Evolutionary conservation across 1,140 invertebrate genomes (phyloP), one percentile per base, ranked within the genome.

Genomic region (Ips nitidus): DNA sequence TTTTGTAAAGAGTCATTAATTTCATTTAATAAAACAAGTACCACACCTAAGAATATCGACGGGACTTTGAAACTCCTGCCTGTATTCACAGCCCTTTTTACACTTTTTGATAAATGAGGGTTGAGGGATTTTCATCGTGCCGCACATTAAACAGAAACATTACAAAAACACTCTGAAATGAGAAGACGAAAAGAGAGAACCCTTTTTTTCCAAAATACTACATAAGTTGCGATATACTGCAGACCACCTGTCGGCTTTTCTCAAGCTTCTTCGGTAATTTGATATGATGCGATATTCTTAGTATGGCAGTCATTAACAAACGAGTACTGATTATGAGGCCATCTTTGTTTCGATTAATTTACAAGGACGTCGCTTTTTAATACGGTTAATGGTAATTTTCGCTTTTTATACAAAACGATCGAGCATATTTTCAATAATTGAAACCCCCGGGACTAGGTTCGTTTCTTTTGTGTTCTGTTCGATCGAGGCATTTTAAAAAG

Each of bases 401-500:
- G 22, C 0, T 22, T 22, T 22, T 22, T 22, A 22, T 22, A 22
- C 22, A 22, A 22, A 22, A 22, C 22, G 22, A 22, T 22, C 22
- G 22, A 22, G 22, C 22, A 22, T 22, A 0, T 22, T 22, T 22
- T 50, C 7, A 22, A 50, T 22, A 50, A 2, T 50, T 22, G 47
- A 22, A 22, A 22, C 22, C 22, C 22, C 22, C 22, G 22, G 22
- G 22, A 22, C 22, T 22, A 22, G 22, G 22, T 22, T 22, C 7
- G 22, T 50, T 64, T 61, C 41, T 41, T 64, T 64, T 64, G 42
- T 52, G 41, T 64, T 53, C 40, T 41, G 39, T 40, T 50, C 52
- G 38, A 64, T 53, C 59, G 60, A 57, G 59, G 58, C 50, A 40
- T 69, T 61, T 56, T 69, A 41, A 45, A 69, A 69, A 69, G 52